Evolutionary conservation across 2,888 invertebrate genomes (phyloP).

Genomic region (Drosophila siamana): DNA sequence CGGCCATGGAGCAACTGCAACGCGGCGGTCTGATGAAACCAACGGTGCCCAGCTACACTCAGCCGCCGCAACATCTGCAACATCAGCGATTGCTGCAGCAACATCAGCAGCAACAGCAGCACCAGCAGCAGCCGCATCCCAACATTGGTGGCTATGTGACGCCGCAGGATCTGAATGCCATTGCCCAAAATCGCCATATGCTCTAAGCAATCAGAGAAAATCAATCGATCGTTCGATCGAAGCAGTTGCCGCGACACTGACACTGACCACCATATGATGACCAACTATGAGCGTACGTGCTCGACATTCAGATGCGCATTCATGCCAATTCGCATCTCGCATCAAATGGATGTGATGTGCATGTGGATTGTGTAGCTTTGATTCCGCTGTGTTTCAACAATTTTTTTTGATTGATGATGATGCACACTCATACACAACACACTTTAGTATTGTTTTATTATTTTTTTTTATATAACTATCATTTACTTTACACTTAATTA

Average conservation of each 20-base stretch:
- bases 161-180: slow-evolving; percentile 77
- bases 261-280: too few species aligned
- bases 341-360: slow-evolving; percentile 1
- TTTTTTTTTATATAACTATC: neutral
- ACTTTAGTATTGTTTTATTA: slow-evolving; percentile 15
- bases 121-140: slow-evolving; percentile 48
- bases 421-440: neutral
- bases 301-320: too few species aligned
- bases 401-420: neutral
- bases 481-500: slow-evolving; percentile 3
- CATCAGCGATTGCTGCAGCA: neutral
- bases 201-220: slow-evolving; percentile 35
- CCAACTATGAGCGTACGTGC: too few species aligned
- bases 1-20: slow-evolving; percentile 71
- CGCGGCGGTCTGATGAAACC: slow-evolving; percentile 58
- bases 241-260: neutral
- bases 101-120: neutral
- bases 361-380: neutral
- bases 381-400: neutral
- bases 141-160: slow-evolving; percentile 80
- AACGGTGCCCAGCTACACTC: slow-evolving; percentile 4
- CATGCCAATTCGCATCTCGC: too few species aligned
- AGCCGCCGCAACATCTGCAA: neutral
- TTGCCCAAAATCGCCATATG: slow-evolving; percentile 76
- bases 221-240: neutral